Conservation (phyloP, 2,797 vertebrate species). For the Chiroxiphia lanceolata region DNA sequence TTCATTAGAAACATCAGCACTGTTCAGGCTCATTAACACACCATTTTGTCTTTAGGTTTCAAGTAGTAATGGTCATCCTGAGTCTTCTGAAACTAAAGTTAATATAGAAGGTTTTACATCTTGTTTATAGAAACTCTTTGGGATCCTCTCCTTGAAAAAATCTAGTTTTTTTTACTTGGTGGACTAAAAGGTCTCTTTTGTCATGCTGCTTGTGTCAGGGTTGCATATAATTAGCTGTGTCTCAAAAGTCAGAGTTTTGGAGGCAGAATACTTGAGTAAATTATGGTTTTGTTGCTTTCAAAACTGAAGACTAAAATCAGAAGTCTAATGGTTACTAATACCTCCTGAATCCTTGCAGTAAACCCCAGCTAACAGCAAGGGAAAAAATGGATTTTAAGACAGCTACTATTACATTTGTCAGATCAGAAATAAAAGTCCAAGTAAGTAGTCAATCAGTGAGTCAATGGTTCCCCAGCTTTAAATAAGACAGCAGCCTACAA, state of each 20-base stretch:
- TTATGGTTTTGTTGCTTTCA: neutral
- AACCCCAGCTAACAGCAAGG: neutral
- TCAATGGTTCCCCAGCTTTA: neutral
- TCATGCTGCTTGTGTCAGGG: neutral
- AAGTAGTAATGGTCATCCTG: neutral
- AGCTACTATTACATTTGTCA: neutral
- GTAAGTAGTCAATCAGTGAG: neutral
- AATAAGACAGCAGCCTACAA: neutral
- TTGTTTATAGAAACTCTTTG: neutral
- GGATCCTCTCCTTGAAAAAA: neutral
- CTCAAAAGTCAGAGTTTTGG: neutral
- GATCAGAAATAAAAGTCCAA: neutral
- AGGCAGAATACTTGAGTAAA: neutral
- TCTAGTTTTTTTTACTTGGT: neutral
- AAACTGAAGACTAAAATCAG: neutral
- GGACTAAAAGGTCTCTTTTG: neutral
- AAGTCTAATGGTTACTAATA: neutral
- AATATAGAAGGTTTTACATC: neutral
- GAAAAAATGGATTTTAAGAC: neutral
- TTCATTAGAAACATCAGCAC: neutral
- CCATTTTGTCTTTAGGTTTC: neutral
- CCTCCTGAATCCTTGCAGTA: neutral
- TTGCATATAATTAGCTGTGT: neutral
- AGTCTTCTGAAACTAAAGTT: neutral
- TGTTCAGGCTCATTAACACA: neutral